Base-by-base conservation (phyloP, 1,140 invertebrate genomes). In the Cyphomyrmex costatus region DNA sequence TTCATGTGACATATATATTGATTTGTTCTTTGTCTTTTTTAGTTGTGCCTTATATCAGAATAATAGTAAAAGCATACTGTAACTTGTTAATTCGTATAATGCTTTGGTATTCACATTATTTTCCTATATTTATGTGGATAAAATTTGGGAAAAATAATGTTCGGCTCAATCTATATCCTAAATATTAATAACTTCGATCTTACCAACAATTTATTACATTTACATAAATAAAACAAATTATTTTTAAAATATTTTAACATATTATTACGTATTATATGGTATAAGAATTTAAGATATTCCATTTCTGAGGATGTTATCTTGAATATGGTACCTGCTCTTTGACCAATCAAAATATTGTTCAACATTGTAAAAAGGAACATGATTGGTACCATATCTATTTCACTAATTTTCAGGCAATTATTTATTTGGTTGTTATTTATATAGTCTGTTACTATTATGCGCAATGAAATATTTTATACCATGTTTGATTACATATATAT, bases 21-120 rank as follows among this genome's bases (percentile, higher is more conserved):
- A 51, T 33, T 36, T 27, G 8, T 61, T 66, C 77, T 73, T 2
- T 21, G 0, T 63, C 24, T 60, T 24, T 88, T 90, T 8, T 16
- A 93, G 93, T 33, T 61, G 8, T 85, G 0, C 92, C 93, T 0
- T 70, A 76, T 21, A 85, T 93, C 2, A 90, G 92, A 7, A 0
- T 12, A 16, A 10, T 91, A 3, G 0, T 88, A 3, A 85, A 86
- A 63, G 30, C 4, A 10, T 61, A 8, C 2, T 86, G 53, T 65
- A 89, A 93, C 68, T 30, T 33, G 0, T 61, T 76, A 0, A 0
- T 91, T 3, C 1, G 0, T 0, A 0, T 77, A 0, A 24, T 49
- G 8, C 74, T 86, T 16, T 90, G 92, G 92, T 0, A 84, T 0
- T 0, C 56, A 0, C 71, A n/a, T 58, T 1, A 66, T 4, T 90